A percentile compares a stretch with the other conserved stretches of the same genome.
Evolutionary conservation across 35 echinoderm and acorn worm species (phyloP).

Genomic region (Patiria miniata): DNA sequence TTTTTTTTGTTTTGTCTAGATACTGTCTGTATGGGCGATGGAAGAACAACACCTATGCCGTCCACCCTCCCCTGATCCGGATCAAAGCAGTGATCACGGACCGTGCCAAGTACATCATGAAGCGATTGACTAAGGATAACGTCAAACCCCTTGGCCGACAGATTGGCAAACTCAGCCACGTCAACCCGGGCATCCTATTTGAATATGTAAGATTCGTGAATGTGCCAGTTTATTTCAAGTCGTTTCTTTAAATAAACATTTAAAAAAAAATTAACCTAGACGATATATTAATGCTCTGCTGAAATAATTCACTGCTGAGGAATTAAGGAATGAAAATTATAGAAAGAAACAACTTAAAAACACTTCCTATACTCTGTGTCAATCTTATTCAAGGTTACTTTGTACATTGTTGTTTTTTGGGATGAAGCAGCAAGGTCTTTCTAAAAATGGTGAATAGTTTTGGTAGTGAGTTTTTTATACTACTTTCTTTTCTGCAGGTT

Average conservation of each 20-base stretch:
- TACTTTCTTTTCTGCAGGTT: slow-evolving; percentile 63
- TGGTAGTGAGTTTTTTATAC: slow-evolving; percentile 12
- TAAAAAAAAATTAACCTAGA: no score
- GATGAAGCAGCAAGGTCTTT: no score
- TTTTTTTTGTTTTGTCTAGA: neutral
- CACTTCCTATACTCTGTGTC: no score
- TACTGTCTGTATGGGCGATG: slow-evolving; percentile 87
- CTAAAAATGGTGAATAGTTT: no score
- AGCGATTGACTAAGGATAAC: slow-evolving; percentile 95
- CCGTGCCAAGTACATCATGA: slow-evolving; percentile 96
- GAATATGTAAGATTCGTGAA: slow-evolving; percentile 82
- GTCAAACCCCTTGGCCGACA: slow-evolving; percentile 89
- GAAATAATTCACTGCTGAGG: no score
- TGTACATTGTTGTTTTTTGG: no score
- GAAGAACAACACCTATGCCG: slow-evolving; percentile 82
- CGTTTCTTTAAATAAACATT: no score
- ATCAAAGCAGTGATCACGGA: slow-evolving; percentile 84
- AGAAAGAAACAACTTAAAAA: no score
- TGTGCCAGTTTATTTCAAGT: no score
- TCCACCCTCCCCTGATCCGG: slow-evolving; percentile 79
- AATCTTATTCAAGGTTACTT: no score
- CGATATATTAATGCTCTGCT: no score
- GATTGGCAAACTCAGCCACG: slow-evolving; percentile 94
- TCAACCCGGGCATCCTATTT: slow-evolving; percentile 95
- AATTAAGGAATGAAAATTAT: no score